Percentiles rank a stretch among this genome's conserved stretches.
Conservation (phyloP, 2,113 vertebrate species). For the Cavia aperea region DNA sequence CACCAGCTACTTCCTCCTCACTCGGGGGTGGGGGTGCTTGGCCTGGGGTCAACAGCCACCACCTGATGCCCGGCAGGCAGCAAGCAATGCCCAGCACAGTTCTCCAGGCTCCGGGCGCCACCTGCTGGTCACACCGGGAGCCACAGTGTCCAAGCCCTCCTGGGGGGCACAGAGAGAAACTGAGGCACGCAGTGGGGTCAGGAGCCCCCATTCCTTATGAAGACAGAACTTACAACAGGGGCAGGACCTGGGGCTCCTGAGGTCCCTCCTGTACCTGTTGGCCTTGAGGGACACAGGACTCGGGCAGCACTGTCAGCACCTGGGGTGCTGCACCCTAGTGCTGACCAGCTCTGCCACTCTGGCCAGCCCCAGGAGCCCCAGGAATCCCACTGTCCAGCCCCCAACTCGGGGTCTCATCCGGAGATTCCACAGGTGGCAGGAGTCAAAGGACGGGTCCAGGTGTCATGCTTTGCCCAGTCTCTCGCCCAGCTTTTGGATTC, state of each 20-base stretch:
- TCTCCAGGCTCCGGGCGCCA: not conserved
- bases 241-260: not conserved
- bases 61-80: no score
- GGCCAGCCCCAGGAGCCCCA: not conserved
- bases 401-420: accelerated
- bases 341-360: not conserved
- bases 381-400: not conserved
- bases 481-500: accelerated
- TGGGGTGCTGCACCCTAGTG: not conserved
- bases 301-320: not conserved
- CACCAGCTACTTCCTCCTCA: accelerated
- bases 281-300: not conserved
- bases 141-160: accelerated
- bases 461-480: not conserved
- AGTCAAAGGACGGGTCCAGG: accelerated
- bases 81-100: not conserved
- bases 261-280: accelerated
- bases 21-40: not conserved
- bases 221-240: not conserved
- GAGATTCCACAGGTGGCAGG: accelerated
- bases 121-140: not conserved
- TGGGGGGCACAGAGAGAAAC: accelerated
- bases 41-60: no score
- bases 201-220: not conserved
- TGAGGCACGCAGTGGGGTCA: not conserved